Conservation (phyloP, 2,797 vertebrate species). For the Garrulus glandarius region DNA sequence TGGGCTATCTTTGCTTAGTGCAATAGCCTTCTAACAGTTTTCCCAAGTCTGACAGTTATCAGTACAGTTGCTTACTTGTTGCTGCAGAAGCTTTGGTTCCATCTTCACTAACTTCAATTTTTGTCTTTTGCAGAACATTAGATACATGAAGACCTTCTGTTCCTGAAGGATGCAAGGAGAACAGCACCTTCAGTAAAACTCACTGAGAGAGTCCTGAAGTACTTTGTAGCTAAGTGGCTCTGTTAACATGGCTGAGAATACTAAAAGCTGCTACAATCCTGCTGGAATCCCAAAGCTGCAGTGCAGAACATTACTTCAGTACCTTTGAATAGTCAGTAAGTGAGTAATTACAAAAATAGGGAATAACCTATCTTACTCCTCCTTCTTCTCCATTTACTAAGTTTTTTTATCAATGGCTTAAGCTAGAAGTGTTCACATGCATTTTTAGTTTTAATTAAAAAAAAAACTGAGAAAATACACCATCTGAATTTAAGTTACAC, state of each 20-base stretch:
- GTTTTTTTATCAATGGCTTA: background rate
- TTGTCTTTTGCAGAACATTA: constrained; percentile 89
- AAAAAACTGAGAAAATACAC: background rate
- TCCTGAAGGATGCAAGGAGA: constrained; percentile 56
- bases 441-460: background rate
- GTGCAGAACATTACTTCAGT: background rate
- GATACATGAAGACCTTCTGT: constrained; percentile 84
- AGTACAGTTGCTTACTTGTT: constrained; percentile 81
- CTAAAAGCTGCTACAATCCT: background rate
- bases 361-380: background rate
- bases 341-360: background rate
- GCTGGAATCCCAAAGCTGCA: background rate
- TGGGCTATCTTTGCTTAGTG: background rate
- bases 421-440: background rate
- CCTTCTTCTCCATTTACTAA: background rate
- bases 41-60: background rate
- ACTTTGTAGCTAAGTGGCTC: background rate
- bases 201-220: background rate
- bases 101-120: constrained; percentile 94
- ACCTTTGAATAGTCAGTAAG: background rate
- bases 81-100: constrained; percentile 93
- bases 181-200: background rate
- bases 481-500: background rate
- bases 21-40: background rate
- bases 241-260: background rate